A percentile compares a stretch with the other conserved stretches of the same genome.
Conservation (phyloP, 1,140 invertebrate species). For the Pantala flavescens region DNA sequence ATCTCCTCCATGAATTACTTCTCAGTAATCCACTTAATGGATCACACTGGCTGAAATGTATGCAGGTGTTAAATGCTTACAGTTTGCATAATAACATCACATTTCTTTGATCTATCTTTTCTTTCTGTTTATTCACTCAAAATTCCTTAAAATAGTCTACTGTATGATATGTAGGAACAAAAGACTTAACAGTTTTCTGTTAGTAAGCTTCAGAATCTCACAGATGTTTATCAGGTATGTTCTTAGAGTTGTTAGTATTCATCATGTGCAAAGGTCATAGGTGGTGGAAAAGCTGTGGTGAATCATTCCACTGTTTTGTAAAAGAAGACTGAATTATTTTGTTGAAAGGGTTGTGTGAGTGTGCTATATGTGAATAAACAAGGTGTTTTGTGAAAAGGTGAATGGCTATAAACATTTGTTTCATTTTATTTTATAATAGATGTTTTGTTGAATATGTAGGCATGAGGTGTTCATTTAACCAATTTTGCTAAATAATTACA, state of each 20-base stretch:
- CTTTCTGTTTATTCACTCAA: too few species aligned
- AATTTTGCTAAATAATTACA: not conserved
- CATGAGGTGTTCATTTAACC: not conserved
- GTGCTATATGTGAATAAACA: conserved; percentile 6
- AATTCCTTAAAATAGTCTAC: too few species aligned
- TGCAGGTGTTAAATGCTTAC: too few species aligned
- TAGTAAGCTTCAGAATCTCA: not conserved
- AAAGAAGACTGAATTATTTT: conserved; percentile 10
- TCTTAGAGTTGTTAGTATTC: not conserved
- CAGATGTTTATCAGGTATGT: not conserved
- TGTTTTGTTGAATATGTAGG: not conserved
- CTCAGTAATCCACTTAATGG: too few species aligned
- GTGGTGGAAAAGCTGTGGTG: conserved; percentile 1
- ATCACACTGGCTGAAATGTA: too few species aligned
- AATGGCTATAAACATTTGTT: conserved; percentile 3
- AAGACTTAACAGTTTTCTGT: not conserved
- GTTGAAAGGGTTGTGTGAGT: conserved; percentile 1
- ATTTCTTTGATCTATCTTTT: too few species aligned
- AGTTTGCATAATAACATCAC: too few species aligned
- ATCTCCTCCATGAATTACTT: too few species aligned
- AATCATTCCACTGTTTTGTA: conserved; percentile 10
- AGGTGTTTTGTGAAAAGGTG: conserved; percentile 1
- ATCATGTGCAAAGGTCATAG: not conserved
- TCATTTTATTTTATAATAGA: not conserved
- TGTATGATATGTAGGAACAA: too few species aligned